Evolutionary conservation across 2,797 vertebrate genomes (phyloP), one percentile per base, ranked within the genome.

Genomic region (Merluccius polli): DNA sequence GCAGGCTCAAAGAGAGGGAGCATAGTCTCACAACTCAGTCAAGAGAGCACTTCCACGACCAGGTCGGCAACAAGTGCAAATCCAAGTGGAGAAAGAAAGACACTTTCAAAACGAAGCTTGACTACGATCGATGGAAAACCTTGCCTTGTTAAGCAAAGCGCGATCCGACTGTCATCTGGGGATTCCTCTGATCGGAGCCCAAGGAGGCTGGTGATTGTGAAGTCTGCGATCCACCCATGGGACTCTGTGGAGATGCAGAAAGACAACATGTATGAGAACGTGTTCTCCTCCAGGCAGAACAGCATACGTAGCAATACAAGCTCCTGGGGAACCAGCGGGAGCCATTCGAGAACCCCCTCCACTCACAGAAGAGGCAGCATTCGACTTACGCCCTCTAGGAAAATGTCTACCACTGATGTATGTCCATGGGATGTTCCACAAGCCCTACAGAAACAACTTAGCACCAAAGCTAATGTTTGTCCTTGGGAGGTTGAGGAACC

Each of bases 61-160:
- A 86, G 81, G 79, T 83, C 78, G 29, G 74, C 80, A 36, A 18
- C 76, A 70, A 89, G 84, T 81, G 88, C 80, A 86, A 83, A 76
- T 35, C 83, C 82, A 73, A 91, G 86, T 31, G 3, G 84, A 35
- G 78, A 91, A 70, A 92, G 80, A 74, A 89, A 72, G 27, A 32
- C 83, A 33, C 77, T 90, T 31, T 87, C 88, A 70, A 92, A 89
- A 83, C 91, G 89, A 84, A 91, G 90, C 72, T 82, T 91, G 81
- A 88, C 84, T 21, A 86, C 88, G 41, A n/a, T 76, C 6, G 90
- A 92, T 1, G 87, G 79, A 12, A 95, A 94, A 84, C 93, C 93
- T 32, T 90, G 80, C 44, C 93, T 94, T n/a, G 90, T 93, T 3
- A 94, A 94, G 83, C 94, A 95, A 81, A 87, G 88, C 44, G 93